Evolutionary conservation across 35 echinoderm and acorn worm genomes (phyloP).

Genomic region (Lytechinus pictus): DNA sequence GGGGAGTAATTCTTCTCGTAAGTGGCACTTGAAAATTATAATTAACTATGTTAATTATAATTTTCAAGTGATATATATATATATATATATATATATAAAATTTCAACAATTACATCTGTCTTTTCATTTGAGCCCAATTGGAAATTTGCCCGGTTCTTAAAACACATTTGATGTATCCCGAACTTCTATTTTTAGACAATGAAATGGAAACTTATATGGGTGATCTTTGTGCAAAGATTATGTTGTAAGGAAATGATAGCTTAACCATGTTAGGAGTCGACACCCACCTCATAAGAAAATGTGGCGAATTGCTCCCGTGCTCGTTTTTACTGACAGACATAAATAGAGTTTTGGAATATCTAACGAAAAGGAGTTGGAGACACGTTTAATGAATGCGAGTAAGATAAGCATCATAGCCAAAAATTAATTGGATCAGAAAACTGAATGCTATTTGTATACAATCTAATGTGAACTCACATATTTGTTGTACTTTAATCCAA

Average conservation of each 20-base stretch:
- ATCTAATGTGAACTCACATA: too few species aligned
- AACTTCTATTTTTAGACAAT: not conserved
- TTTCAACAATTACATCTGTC: not conserved
- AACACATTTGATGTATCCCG: not conserved
- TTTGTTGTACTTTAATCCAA: too few species aligned
- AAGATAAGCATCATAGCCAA: not conserved
- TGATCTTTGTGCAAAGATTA: not conserved
- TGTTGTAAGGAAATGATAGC: not conserved
- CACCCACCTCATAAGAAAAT: not conserved
- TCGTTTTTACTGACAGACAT: too few species aligned
- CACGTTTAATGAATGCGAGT: not conserved
- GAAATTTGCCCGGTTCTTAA: not conserved
- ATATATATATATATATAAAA: not conserved
- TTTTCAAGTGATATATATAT: too few species aligned
- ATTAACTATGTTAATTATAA: too few species aligned
- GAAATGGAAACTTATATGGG: not conserved
- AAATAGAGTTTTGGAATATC: too few species aligned
- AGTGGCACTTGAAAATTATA: not conserved
- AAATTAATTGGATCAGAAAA: too few species aligned
- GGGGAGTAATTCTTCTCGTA: too few species aligned
- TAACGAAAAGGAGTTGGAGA: not conserved
- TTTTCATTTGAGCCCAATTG: not conserved
- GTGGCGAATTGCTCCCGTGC: too few species aligned
- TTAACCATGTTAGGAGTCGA: not conserved
- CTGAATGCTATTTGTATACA: too few species aligned